Evolutionary conservation across 2,888 invertebrate genomes (phyloP).

Genomic region (Gnatocerus cornutus): DNA sequence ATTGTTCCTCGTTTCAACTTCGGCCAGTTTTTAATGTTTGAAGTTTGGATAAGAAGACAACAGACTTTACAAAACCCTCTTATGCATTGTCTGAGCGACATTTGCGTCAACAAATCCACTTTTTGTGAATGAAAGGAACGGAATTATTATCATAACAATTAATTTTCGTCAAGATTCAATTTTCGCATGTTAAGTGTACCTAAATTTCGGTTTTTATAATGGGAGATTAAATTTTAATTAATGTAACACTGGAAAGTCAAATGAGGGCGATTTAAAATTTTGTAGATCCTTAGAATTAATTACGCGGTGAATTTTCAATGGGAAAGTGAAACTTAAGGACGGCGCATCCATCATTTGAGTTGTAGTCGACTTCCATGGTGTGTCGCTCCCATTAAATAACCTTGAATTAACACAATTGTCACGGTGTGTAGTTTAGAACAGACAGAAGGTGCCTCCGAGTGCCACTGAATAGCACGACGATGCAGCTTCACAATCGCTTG

Average conservation of each 20-base stretch:
- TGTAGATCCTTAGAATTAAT: too few relatives aligned
- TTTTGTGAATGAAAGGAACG: slow-evolving; percentile 6
- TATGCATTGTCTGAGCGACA: slow-evolving; percentile 14
- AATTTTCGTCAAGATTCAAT: background rate
- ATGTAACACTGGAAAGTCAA: too few relatives aligned
- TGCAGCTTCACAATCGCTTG: slow-evolving; percentile 27
- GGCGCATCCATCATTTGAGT: too few relatives aligned
- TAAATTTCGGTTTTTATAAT: too few relatives aligned
- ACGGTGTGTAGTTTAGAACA: slow-evolving; percentile 10
- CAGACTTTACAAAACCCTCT: slow-evolving; percentile 24
- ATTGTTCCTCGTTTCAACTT: background rate
- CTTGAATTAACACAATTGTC: background rate
- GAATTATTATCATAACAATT: slow-evolving; percentile 30
- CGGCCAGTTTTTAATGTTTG: slow-evolving; percentile 15
- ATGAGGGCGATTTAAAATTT: too few relatives aligned
- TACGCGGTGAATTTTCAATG: too few relatives aligned
- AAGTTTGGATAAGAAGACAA: slow-evolving; percentile 21
- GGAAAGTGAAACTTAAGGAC: too few relatives aligned
- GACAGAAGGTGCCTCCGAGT: background rate
- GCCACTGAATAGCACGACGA: slow-evolving; percentile 27
- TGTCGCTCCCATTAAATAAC: background rate
- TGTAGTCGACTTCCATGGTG: background rate
- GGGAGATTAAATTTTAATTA: too few relatives aligned
- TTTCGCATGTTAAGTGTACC: too few relatives aligned
- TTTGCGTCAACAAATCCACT: slow-evolving; percentile 15